Percentiles rank a stretch among this genome's conserved stretches.
These are phyloP conservation scores for Callionymus lyra DNA, from an alignment of 2,113 vertebrate genomes.

Conservation along the genomic window DNA sequence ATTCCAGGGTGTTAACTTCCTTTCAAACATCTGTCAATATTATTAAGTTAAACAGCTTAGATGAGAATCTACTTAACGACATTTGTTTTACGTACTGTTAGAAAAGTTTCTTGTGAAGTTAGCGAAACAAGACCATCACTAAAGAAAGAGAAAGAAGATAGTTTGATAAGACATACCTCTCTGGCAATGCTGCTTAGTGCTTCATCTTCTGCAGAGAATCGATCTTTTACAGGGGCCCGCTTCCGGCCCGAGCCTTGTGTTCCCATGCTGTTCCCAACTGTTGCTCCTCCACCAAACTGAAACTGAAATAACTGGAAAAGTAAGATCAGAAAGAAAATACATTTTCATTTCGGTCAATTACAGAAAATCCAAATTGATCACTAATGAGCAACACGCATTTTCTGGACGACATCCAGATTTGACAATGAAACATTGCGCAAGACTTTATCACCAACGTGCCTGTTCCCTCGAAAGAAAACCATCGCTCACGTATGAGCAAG, in stretches of 20 bases:
- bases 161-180: constrained; percentile 71
- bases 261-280: constrained; percentile 75
- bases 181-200: constrained; percentile 89
- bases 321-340: background rate
- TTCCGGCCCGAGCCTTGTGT: constrained; percentile 94
- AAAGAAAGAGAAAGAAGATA: too few relatives aligned
- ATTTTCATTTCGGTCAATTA: background rate
- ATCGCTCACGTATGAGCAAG: constrained; percentile 21
- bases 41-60: too few relatives aligned
- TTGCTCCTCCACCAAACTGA: constrained; percentile 19
- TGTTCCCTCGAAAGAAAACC: constrained; percentile 26
- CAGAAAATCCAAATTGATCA: background rate
- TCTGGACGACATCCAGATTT: background rate
- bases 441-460: constrained; percentile 3
- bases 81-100: too few relatives aligned
- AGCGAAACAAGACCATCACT: too few relatives aligned
- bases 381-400: background rate
- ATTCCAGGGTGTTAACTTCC: too few relatives aligned
- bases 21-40: too few relatives aligned
- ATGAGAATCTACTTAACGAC: too few relatives aligned
- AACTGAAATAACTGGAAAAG: constrained; percentile 1
- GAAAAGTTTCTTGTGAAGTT: too few relatives aligned
- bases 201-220: constrained; percentile 97
- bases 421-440: constrained; percentile 1
- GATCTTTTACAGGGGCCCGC: constrained; percentile 89